Evolutionary conservation across 2,888 invertebrate species (phyloP).

Genomic region (Lasioglossum oenotherae): DNA sequence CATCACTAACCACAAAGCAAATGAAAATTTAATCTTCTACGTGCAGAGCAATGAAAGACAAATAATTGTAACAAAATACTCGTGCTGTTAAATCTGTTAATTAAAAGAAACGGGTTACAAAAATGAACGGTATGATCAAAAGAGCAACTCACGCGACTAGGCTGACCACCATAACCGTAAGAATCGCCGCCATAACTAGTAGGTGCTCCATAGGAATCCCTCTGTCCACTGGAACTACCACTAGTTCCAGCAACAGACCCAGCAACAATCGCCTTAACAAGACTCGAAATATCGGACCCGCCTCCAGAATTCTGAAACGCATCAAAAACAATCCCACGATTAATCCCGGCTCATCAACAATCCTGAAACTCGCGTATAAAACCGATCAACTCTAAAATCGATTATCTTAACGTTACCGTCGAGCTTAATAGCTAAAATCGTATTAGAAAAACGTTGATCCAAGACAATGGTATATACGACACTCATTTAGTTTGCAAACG

Average conservation of each 20-base stretch:
- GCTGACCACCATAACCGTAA: constrained; percentile 39
- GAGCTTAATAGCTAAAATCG: constrained; percentile 6
- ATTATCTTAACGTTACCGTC: neutral
- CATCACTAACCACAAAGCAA: neutral
- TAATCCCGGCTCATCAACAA: neutral
- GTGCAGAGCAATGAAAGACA: neutral
- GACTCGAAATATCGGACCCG: constrained; percentile 74
- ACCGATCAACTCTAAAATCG: neutral
- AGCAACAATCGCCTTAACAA: constrained; percentile 78
- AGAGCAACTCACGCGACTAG: constrained; percentile 19
- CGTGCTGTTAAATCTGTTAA: neutral
- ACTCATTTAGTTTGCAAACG: constrained; percentile 26
- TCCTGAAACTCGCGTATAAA: neutral
- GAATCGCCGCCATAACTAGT: constrained; percentile 58
- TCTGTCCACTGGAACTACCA: constrained; percentile 75
- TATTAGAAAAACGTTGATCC: neutral
- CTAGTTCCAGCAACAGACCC: constrained; percentile 80
- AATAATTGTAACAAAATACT: neutral
- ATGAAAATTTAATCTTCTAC: neutral
- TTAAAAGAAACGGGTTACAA: neutral
- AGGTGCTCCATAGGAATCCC: constrained; percentile 60
- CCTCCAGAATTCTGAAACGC: constrained; percentile 71
- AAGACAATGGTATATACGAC: constrained; percentile 23
- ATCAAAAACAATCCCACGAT: neutral
- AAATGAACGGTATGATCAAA: neutral